Conservation (phyloP, 2,113 vertebrate species). For the Micromys minutus region DNA sequence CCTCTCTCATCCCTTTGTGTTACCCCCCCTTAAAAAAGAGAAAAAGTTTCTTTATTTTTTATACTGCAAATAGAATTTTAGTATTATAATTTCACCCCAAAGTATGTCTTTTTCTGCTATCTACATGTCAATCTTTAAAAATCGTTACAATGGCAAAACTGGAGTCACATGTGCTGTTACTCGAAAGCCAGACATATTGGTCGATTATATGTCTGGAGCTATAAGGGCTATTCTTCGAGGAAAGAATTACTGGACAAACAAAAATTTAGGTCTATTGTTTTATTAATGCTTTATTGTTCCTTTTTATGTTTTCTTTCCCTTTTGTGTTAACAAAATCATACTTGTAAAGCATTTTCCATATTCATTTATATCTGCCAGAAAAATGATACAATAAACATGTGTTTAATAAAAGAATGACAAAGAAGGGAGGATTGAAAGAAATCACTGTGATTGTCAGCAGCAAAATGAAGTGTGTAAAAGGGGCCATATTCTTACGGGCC, state of each 20-base stretch:
- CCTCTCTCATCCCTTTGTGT: not conserved
- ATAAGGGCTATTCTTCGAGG: not conserved
- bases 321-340: not conserved
- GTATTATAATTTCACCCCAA: not conserved
- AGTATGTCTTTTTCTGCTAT: not conserved
- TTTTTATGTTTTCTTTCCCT: not conserved
- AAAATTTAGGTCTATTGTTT: not conserved
- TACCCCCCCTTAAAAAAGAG: not conserved
- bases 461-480: not conserved
- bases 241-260: not conserved
- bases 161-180: not conserved
- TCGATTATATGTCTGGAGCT: not conserved
- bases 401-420: not conserved
- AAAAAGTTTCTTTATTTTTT: not conserved
- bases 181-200: not conserved
- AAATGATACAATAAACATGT: not conserved
- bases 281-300: not conserved
- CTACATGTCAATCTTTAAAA: not conserved
- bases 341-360: not conserved
- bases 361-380: not conserved
- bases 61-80: not conserved
- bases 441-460: not conserved
- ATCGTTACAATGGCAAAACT: not conserved
- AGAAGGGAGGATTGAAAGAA: not conserved
- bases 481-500: not conserved